phyloP scores from a whole-genome alignment of 1,140 invertebrate genomes.

The Bombus pascuorum region DNA sequence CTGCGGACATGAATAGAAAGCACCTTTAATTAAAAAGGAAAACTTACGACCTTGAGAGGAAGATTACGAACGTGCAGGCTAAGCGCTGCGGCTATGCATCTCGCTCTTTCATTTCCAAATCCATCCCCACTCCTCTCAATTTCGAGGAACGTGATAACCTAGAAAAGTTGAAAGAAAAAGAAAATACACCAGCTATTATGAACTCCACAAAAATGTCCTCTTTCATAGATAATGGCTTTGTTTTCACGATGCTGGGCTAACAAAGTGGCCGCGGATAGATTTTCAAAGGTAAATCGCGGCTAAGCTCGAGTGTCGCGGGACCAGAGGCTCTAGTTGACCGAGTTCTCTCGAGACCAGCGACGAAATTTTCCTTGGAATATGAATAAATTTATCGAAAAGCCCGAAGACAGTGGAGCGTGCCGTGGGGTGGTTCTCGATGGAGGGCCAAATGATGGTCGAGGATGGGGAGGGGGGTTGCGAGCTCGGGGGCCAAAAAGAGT shows the following conservation, averaged over 20 bases:
- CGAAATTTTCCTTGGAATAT: conserved; percentile 71
- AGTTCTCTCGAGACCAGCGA: conserved; percentile 38
- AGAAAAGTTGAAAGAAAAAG: not conserved
- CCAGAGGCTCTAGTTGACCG: conserved; percentile 40
- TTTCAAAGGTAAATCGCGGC: not conserved
- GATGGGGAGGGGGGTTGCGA: conserved; percentile 14
- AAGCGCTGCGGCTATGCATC: not conserved
- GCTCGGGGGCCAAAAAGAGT: conserved; percentile 78
- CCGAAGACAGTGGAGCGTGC: conserved; percentile 48
- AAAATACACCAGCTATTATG: not conserved
- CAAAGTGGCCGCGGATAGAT: not conserved
- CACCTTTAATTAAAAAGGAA: conserved; percentile 73
- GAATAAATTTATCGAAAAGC: conserved; percentile 76
- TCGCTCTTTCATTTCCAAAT: not conserved
- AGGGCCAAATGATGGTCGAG: conserved; percentile 52
- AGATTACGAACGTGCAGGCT: conserved; percentile 59
- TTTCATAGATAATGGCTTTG: not conserved
- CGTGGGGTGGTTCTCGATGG: conserved; percentile 57
- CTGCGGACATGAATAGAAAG: conserved; percentile 70
- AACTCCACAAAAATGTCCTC: not conserved
- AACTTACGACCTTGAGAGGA: conserved; percentile 62
- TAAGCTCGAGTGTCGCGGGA: not conserved
- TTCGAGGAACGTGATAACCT: too few relatives aligned
- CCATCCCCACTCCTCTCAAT: not conserved
- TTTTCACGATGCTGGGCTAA: not conserved